phyloP scores from a whole-genome alignment of 2,888 invertebrate genomes.

The Melanchra persicariae region DNA sequence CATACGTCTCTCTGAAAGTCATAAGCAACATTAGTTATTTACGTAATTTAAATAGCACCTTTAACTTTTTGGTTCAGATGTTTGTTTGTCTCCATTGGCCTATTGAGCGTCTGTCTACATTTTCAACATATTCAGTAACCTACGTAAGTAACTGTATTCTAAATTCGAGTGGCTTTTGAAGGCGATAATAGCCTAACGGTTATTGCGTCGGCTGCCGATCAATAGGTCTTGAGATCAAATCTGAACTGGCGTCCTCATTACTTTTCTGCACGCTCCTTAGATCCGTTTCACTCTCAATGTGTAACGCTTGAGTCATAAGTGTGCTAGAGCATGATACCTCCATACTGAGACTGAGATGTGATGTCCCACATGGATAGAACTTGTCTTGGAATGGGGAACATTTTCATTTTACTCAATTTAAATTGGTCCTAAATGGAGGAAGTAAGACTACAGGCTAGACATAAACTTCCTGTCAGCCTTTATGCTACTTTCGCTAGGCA shows the following conservation, averaged over 20 bases:
- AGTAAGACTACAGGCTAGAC: not conserved
- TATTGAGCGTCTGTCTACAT: not conserved
- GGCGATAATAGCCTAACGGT: slow-evolving; percentile 4
- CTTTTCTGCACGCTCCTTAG: slow-evolving; percentile 86
- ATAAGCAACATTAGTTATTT: not conserved
- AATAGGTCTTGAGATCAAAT: slow-evolving; percentile 48
- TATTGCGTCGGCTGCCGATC: slow-evolving; percentile 49
- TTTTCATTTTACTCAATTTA: slow-evolving; percentile 40
- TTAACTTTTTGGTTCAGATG: not conserved
- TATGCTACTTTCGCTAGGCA: not conserved
- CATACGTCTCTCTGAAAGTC: not conserved
- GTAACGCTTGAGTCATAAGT: slow-evolving; percentile 91
- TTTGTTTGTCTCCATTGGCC: not conserved
- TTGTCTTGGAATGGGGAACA: slow-evolving; percentile 88
- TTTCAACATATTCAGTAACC: not conserved
- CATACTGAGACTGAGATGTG: slow-evolving; percentile 84
- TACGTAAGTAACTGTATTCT: not conserved
- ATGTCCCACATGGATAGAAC: slow-evolving; percentile 67
- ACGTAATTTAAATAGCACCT: no score
- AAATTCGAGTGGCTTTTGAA: slow-evolving; percentile 12
- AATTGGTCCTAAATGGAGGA: no score
- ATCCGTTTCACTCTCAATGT: slow-evolving; percentile 88
- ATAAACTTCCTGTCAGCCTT: not conserved
- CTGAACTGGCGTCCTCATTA: not conserved
- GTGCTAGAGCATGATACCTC: slow-evolving; percentile 88